These are phyloP conservation scores for Gallinago nigripennis DNA, from an alignment of 2,797 vertebrate genomes.

Conservation along the genomic window DNA sequence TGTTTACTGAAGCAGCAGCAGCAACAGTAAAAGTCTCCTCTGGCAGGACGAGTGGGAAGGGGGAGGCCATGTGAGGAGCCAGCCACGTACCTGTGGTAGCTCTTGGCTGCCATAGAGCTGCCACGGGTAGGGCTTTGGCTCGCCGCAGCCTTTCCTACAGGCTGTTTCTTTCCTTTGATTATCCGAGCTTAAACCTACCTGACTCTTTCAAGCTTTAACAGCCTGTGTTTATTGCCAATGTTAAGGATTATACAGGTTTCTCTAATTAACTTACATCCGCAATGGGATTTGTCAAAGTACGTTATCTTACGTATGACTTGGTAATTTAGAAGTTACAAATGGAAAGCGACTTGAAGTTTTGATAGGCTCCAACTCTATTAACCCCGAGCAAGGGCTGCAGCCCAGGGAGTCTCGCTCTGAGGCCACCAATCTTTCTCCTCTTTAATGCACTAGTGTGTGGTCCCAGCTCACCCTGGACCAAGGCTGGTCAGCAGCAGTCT, in stretches of 20 bases:
- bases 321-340: conserved; percentile 58
- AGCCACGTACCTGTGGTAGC: not conserved
- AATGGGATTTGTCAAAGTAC: conserved; percentile 59
- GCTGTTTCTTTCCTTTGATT: conserved; percentile 68
- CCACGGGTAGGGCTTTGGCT: not conserved
- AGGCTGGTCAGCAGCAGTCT: not conserved
- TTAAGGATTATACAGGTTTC: conserved; percentile 64
- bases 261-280: conserved; percentile 56
- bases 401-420: conserved; percentile 51
- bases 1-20: conserved; percentile 67
- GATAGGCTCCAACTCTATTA: conserved; percentile 51
- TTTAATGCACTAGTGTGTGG: conserved; percentile 29
- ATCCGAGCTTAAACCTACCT: conserved; percentile 74
- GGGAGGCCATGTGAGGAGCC: not conserved
- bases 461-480: not conserved
- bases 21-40: conserved; percentile 41
- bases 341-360: conserved; percentile 57
- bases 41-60: conserved; percentile 24
- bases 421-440: conserved; percentile 33
- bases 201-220: conserved; percentile 55
- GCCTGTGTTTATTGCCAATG: conserved; percentile 68
- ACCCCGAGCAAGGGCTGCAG: conserved; percentile 53
- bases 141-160: not conserved
- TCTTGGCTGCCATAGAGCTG: not conserved
- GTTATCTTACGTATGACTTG: conserved; percentile 66